Evolutionary conservation across 2,797 vertebrate species (phyloP), one percentile per base, ranked within the genome.

Genomic region (Enoplosus armatus): DNA sequence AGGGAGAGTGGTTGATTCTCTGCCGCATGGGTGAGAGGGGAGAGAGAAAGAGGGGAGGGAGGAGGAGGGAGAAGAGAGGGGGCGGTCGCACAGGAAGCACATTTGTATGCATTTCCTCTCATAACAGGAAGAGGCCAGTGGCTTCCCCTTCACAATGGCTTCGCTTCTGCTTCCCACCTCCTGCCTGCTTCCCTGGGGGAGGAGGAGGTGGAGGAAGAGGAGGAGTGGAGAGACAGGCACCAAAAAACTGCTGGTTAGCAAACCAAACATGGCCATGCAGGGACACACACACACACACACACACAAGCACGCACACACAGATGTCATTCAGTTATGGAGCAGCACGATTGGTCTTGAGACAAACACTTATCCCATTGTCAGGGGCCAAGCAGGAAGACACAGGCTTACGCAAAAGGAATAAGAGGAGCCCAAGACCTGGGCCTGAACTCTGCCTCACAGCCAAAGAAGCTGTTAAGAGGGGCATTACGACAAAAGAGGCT

Each of bases 51-150:
- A 85, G 43, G 22, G 75, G 76, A 80, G 74, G 67, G 60, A 71
- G 64, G 60, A 78, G 64, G 79, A 64, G 85, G 81, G 78, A 81
- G 87, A 72, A 60, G 79, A 83, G 86, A 74, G 87, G 89, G 89
- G 92, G 92, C 63, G 96, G 95, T 94, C 94, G 94, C 95, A 96
- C 98, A 99, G 98, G 98, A 99, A 99, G 97, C 98, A 99, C 98
- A 99, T 99, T 98, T 99, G 96, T 98, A 97, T 99, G 96, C 96
- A 97, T 98, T 98, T 99, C 98, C 98, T 99, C 97, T 99, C 97
- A 99, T 98, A 99, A 99, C 98, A 99, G 98, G 98, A 99, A 99
- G 97, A 97, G 96, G 97, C 96, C 96, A 96, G 98, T 97, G 98
- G 97, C 97, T 99, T 99, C 97, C 98, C 96, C 96, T 97, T 97